These are phyloP conservation scores for Ochotona princeps DNA, from an alignment of 2,113 vertebrate species.

Conservation along the genomic window DNA sequence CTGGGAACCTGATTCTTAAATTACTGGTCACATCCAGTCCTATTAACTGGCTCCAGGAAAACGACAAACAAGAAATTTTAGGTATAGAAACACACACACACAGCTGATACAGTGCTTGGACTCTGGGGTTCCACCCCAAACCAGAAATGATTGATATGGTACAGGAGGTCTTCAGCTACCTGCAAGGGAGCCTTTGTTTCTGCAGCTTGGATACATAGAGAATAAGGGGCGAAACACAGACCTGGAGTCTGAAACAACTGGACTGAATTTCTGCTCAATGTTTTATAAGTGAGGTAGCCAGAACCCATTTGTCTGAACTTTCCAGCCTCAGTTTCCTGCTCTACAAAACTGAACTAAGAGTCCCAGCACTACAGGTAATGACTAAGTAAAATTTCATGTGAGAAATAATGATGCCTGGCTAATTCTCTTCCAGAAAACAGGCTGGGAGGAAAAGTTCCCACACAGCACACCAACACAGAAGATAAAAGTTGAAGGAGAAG, in stretches of 20 bases:
- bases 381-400: background rate
- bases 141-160: background rate
- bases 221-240: background rate
- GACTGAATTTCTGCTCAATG: background rate
- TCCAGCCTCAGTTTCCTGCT: background rate
- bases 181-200: background rate
- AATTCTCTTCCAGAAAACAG: background rate
- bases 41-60: constrained; percentile 47
- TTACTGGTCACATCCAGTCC: constrained; percentile 49
- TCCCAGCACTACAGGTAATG: background rate
- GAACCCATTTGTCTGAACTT: background rate
- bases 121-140: background rate
- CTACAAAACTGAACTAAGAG: background rate
- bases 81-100: constrained; percentile 42
- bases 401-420: background rate
- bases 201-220: background rate
- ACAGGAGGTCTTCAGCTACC: background rate
- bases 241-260: background rate
- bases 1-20: constrained; percentile 54
- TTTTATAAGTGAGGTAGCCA: background rate
- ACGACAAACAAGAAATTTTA: constrained; percentile 43
- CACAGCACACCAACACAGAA: rapidly evolving
- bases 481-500: background rate
- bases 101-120: constrained; percentile 7
- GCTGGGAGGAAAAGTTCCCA: background rate